phyloP scores from a whole-genome alignment of 92 coral and sea anemone species.

The Parazoanthus swiftii region DNA sequence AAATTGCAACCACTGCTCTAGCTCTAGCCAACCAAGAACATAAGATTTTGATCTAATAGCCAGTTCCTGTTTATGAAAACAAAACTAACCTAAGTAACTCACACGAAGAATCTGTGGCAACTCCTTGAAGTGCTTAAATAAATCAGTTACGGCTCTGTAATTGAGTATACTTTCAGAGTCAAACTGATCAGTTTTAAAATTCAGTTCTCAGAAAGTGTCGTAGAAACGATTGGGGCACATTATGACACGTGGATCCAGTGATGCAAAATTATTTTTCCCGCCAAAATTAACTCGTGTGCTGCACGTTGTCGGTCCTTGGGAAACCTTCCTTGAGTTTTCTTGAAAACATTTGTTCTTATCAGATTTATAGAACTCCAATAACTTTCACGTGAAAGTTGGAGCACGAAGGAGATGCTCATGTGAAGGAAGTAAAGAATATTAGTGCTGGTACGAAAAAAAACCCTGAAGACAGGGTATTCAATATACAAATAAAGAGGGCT shows the following conservation, averaged over 20 bases:
- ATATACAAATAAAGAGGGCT: neutral
- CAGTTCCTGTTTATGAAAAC: neutral
- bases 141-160: too few relatives aligned
- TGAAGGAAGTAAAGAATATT: neutral
- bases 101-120: too few relatives aligned
- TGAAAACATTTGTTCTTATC: too few relatives aligned
- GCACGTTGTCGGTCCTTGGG: neutral
- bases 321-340: neutral
- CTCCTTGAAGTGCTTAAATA: neutral
- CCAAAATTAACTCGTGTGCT: neutral
- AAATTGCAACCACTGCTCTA: neutral
- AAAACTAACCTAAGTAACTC: neutral
- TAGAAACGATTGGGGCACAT: neutral
- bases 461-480: neutral
- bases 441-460: neutral
- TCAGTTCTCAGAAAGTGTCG: neutral
- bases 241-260: neutral
- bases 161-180: neutral
- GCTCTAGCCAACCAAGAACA: neutral
- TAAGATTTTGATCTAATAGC: too few relatives aligned
- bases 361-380: too few relatives aligned
- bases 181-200: neutral
- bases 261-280: neutral
- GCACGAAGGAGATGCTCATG: neutral
- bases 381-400: neutral